Base-by-base conservation (phyloP, 37 sponge, comb jelly and placozoan genomes). In the Beroe forskalii region DNA sequence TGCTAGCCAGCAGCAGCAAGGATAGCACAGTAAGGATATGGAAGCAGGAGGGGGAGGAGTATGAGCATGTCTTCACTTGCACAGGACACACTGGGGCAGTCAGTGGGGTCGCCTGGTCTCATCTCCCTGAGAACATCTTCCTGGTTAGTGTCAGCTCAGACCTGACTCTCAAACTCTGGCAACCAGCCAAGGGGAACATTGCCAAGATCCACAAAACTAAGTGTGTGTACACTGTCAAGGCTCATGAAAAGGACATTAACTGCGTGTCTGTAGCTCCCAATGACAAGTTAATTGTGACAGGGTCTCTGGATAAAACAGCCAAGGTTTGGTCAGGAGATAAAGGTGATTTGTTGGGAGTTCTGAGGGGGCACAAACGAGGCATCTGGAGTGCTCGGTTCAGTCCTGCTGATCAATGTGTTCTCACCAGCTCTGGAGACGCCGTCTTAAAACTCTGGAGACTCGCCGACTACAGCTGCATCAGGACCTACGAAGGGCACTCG, bases 301-400 rank as follows among this genome's bases (percentile, higher is more conserved):
- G 95, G 2, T 95, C 95, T 27, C 95, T 95, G 40, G 99, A 99
- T 89, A 94, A 94, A 44, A 95, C 95, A 61, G 99, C 96, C 33
- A 96, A 95, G 91, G 95, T 98, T 27, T 99, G 99, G 99, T 40
- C 63, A 20, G 90, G 83, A 27, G 40, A 62, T 1, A 94, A 94
- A 61, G 95, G 96, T 0, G 27, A 62, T 1, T 67, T 93, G 42
- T 32, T 92, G 41, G 94, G 94, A 24, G 89, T 90, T 30, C 44
- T 96, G 41, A 43, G 89, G 67, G 99, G 99, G 4, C 99, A 99
- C 91, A 93, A 93, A 61, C 86, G 96, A 89, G 99, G 96, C 0
- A 80, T 99, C 17, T 99, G 99, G 99, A 92, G 94, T 90, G 99
- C 93, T 0, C 43, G 90, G 62, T 99, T 99, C 92, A 96, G 97